phyloP scores from a whole-genome alignment of 2,888 invertebrate species.

The Pantelozetes paolii region DNA sequence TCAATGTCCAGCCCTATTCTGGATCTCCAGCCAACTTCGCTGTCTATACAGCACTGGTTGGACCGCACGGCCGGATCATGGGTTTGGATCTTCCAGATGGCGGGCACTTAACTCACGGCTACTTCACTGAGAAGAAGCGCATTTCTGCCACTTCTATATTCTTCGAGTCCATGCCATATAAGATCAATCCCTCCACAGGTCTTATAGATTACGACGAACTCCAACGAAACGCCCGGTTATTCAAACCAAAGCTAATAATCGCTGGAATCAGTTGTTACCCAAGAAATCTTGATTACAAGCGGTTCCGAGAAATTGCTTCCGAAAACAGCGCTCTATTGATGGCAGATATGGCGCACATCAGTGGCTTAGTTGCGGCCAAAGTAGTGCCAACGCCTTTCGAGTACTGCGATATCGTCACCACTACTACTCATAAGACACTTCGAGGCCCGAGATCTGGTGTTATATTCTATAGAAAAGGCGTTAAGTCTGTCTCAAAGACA shows the following conservation, averaged over 20 bases:
- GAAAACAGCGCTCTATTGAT: conserved; percentile 58
- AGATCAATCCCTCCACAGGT: conserved; percentile 57
- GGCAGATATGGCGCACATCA: conserved; percentile 63
- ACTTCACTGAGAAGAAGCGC: conserved; percentile 58
- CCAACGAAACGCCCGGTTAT: conserved; percentile 56
- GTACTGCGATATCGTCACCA: conserved; percentile 60
- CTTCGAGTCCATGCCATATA: conserved; percentile 62
- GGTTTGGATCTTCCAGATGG: conserved; percentile 61
- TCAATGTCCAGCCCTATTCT: conserved; percentile 60
- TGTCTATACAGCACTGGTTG: conserved; percentile 58
- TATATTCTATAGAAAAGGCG: conserved; percentile 59
- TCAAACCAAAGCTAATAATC: conserved; percentile 59
- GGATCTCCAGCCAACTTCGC: conserved; percentile 63
- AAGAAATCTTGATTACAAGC: conserved; percentile 57
- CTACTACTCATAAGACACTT: conserved; percentile 62
- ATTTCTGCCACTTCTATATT: conserved; percentile 61
- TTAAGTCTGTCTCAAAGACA: conserved; percentile 51
- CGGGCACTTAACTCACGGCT: conserved; percentile 57
- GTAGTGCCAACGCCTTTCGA: conserved; percentile 59
- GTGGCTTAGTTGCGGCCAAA: conserved; percentile 59
- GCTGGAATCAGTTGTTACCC: conserved; percentile 58
- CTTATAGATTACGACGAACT: conserved; percentile 60
- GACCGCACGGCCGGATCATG: conserved; percentile 61
- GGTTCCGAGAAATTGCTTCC: conserved; percentile 57
- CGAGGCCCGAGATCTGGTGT: conserved; percentile 59